phyloP scores from a whole-genome alignment of 2,888 invertebrate species.

The Reticulitermes lucifugus region DNA sequence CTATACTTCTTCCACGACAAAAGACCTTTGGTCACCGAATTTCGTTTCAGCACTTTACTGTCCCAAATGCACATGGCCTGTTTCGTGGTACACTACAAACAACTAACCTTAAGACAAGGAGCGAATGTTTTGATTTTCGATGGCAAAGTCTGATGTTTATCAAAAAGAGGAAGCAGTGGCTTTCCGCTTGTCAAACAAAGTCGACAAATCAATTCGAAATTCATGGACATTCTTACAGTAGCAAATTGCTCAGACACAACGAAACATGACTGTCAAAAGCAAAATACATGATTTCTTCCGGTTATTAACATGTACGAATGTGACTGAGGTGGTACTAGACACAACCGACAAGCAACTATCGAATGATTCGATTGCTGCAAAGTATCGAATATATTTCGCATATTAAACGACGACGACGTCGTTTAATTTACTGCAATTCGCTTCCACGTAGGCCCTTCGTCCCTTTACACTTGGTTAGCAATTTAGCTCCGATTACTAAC shows the following conservation, averaged over 20 bases:
- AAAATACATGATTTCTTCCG: not conserved
- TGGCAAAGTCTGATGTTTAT: slow-evolving; percentile 29
- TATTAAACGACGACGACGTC: too few relatives aligned
- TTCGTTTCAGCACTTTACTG: too few relatives aligned
- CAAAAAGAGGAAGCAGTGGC: slow-evolving; percentile 29
- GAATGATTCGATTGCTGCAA: too few relatives aligned
- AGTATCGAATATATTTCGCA: too few relatives aligned
- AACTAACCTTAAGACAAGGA: slow-evolving; percentile 29
- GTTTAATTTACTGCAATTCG: too few relatives aligned
- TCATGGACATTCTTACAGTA: slow-evolving; percentile 1
- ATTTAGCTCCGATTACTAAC: too few relatives aligned
- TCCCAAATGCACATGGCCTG: too few relatives aligned
- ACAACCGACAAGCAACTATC: not conserved
- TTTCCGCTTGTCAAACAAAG: slow-evolving; percentile 18
- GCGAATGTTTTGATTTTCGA: slow-evolving; percentile 22
- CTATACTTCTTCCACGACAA: too few relatives aligned
- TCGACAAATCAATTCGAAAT: slow-evolving; percentile 29
- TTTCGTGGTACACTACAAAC: not conserved
- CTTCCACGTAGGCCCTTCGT: too few relatives aligned
- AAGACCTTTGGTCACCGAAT: too few relatives aligned
- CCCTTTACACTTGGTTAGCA: too few relatives aligned
- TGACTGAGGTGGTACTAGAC: not conserved
- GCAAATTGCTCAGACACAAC: not conserved
- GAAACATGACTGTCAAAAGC: not conserved
- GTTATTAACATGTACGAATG: not conserved